Base-by-base conservation (phyloP, 2,888 invertebrate genomes). In the Seira musarum region DNA sequence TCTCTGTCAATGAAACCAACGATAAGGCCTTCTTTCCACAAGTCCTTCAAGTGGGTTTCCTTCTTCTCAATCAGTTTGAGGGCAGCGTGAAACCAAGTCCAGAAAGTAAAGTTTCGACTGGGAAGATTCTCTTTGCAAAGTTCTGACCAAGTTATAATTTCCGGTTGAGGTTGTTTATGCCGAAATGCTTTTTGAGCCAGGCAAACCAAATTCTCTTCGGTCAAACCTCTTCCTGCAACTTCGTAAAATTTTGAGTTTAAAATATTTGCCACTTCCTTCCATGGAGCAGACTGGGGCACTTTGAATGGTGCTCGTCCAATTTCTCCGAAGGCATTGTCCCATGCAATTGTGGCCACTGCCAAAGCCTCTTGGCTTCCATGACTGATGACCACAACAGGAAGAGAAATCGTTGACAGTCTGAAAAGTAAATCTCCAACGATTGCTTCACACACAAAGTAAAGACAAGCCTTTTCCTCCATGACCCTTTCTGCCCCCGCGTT, bases 391-490 rank as follows among this genome's bases (percentile, higher is more conserved):
- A 84, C 84, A 0, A 82, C 75, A 1, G 84, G 83, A 5, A 81
- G 25, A 0, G 84, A 84, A 8, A 81, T 71, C 1, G 78, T 78
- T 1, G 69, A 77, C 30, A 30, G 30, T 68, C 60, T 75, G 3
- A 25, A 66, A 17, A 69, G 53, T 30, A 2, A 8, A 30, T 30
- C 30, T 5, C 82, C 84, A 5, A 83, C 76, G 21, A 72, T 75
- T 3, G 80, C 69, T 22, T 19, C 0, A 19, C 68, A 67, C 15
- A 70, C 70, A 46, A 83, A 84, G 25, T 80, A 69, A 6, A 84
- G 22, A 21, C 80, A 82, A 15, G 83, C 80, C 66, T 84, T 84
- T 17, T 84, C 84, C 21, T 84, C 84, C 84, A 83, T 84, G 0
- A 84, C 84, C 5, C 80, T 53, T 25, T 83, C 82, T n/a, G 30